Evolutionary conservation across 2,797 vertebrate species (phyloP), one percentile per base, ranked within the genome.

Genomic region (Pagetopsis macropterus): DNA sequence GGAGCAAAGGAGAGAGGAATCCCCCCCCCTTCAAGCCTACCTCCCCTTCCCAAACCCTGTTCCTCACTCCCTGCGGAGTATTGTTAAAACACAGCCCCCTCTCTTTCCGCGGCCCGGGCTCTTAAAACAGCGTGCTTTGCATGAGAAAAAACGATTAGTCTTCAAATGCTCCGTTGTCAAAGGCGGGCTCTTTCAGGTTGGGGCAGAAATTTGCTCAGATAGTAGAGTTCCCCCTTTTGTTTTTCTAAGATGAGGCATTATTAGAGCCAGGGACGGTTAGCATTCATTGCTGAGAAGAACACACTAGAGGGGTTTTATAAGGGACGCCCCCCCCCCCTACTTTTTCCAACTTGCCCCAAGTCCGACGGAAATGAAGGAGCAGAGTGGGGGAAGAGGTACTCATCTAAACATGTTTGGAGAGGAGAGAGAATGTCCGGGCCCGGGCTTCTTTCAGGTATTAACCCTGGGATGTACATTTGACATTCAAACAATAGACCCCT

Each of bases 61-160:
- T 89, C 92, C 89, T 90, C 85, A 83, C 91, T 94, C 94, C 94
- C 94, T 88, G 92, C 63, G 76, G 94, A 94, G 92, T 94, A 94
- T 94, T 95, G 93, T 95, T 95, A 92, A 94, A 94, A 94, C 90
- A 92, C 89, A 92, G 85, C 85, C 85, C 88, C 90, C 91, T 86
- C 84, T 80, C 87, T 82, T 82, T 86, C 83, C 62, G 69, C 21
- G 78, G 87, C 86, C 82, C 66, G 11, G 82, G 71, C 89, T 93
- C 88, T 93, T 94, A 94, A 94, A 94, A 92, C 92, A 93, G 89
- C 87, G 59, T 87, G 89, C 92, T 95, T 94, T 95, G 94, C 94
- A 95, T 95, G 90, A 95, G 91, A 95, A 95, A 94, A 94, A 93
- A 91, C 90, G 89, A 95, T 95, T 94, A 94, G 93, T 94, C 93